Base-by-base conservation (phyloP, 2,113 vertebrate species). In the Silurus meridionalis region DNA sequence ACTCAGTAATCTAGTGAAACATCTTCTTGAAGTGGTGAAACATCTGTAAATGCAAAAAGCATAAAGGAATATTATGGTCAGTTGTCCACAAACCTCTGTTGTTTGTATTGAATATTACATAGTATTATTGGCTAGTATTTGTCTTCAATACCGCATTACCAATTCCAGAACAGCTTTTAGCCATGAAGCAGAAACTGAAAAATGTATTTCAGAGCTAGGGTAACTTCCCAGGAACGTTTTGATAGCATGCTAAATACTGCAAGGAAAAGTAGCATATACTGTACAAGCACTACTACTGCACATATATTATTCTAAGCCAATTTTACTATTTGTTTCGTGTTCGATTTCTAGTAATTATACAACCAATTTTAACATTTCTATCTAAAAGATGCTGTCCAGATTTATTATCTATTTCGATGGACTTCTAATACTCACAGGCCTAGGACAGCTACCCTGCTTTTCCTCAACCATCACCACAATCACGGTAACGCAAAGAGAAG, bases 401-500 rank as follows among this genome's bases (percentile, higher is more conserved):
- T 57, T 78, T 57, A 17, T 55, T 46, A 13, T 28, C 6, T 14
- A 78, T 15, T 6, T 78, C n/a, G 25, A 19, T 77, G 50, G 74
- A 77, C 23, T 55, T 25, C 71, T 72, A 11, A 75, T 19, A 52
- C 48, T 13, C 72, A 19, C 5, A 2, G 8, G 19, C 37, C 15
- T 17, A 28, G 48, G 1, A 52, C 21, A 75, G 72, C 19, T 78
- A 57, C 75, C 11, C 23, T 6, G 10, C 23, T 77, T 55, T 13
- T 77, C 50, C 50, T 15, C 55, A 55, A 77, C 52, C 75, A 28
- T 28, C 52, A 78, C 23, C 75, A 25, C 75, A 8, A 46, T 67
- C 17, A 55, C 15, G 58, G 67, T 58, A 83, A 88, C 48, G 46
- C 63, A 37, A 84, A 71, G 57, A 6, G 48, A 55, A 79, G 58